Percentiles rank a stretch among this genome's conserved stretches.
phyloP scores from a whole-genome alignment of 2,113 vertebrate genomes.

The Polyodon spathula region DNA sequence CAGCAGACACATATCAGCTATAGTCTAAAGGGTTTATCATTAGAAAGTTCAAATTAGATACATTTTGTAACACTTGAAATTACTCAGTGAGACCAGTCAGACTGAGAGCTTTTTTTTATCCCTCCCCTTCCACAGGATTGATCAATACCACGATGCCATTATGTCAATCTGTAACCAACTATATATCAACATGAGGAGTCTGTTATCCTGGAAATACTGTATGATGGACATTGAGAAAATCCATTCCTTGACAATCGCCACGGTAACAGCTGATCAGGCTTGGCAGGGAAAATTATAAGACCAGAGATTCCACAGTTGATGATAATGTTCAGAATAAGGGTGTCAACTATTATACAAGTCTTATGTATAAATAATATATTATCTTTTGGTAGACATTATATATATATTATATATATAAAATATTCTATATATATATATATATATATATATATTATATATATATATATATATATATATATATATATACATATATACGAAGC shows the following conservation, averaged over 20 bases:
- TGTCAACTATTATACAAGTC: no score
- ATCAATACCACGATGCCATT: constrained; percentile 88
- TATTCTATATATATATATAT: no score
- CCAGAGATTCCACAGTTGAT: not conserved
- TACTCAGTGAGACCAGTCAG: not conserved
- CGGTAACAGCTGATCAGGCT: constrained; percentile 50
- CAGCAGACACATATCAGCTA: no score
- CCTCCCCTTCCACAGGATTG: constrained; percentile 60
- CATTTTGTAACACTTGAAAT: not conserved
- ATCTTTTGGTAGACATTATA: no score
- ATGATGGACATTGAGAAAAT: constrained; percentile 75
- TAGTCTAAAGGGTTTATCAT: no score
- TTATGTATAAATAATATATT: no score
- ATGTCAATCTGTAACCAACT: constrained; percentile 85
- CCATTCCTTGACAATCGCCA: constrained; percentile 76
- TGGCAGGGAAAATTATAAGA: not conserved
- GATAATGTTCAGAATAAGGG: not conserved
- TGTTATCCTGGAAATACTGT: constrained; percentile 91
- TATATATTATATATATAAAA: no score
- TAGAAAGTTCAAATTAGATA: not conserved
- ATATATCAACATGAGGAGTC: constrained; percentile 88
- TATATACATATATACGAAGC: no score
- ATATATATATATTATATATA: no score
- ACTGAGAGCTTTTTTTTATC: not conserved
- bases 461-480: no score